Evolutionary conservation across 2,888 invertebrate species (phyloP).

Genomic region (Oxystoma pomonae): DNA sequence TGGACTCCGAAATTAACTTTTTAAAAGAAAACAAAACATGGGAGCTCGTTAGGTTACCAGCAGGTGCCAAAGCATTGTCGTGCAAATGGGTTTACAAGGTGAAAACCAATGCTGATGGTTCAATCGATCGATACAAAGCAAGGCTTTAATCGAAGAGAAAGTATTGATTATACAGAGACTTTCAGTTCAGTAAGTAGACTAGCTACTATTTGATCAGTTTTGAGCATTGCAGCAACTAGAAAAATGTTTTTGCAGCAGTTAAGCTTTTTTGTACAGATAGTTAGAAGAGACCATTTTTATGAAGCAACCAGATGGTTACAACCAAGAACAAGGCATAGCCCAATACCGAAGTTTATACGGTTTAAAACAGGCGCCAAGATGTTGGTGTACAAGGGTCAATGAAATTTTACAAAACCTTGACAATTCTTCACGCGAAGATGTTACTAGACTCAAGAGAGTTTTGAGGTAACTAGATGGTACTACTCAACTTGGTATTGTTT

Average conservation of each 20-base stretch:
- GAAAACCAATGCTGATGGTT: neutral
- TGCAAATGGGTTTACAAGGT: neutral
- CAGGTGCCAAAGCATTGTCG: neutral
- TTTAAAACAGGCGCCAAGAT: neutral
- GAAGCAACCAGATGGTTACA: neutral
- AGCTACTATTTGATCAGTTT: neutral
- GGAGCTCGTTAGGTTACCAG: neutral
- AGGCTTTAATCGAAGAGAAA: neutral
- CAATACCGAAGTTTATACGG: neutral
- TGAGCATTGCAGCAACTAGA: neutral
- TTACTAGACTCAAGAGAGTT: neutral
- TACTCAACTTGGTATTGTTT: neutral
- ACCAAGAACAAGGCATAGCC: neutral
- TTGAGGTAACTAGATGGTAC: neutral
- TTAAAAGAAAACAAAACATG: no score
- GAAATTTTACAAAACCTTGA: no score
- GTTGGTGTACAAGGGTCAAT: no score
- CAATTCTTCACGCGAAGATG: neutral
- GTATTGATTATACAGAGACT: neutral
- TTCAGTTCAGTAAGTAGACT: neutral
- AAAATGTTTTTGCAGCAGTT: neutral
- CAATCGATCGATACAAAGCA: no score
- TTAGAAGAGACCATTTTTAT: no score
- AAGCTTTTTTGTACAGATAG: neutral
- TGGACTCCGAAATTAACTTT: no score